phyloP scores from a whole-genome alignment of 2,797 vertebrate genomes.

The Dendrocincla fuliginosa region DNA sequence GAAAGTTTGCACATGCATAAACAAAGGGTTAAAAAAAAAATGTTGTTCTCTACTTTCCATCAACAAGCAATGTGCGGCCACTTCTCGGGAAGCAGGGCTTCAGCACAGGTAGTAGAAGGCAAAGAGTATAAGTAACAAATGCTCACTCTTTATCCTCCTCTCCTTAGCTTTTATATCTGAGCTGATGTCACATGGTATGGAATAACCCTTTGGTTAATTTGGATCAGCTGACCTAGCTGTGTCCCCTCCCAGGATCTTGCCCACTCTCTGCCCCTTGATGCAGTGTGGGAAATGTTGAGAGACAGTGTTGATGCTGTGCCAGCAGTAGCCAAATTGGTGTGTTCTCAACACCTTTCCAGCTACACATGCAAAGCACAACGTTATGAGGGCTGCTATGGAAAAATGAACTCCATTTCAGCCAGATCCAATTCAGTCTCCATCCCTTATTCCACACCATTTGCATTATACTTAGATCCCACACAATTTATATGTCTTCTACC shows the following conservation, averaged over 20 bases:
- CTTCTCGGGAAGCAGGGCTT: neutral
- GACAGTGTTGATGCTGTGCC: neutral
- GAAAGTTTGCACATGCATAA: neutral
- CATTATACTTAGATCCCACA: neutral
- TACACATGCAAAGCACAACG: neutral
- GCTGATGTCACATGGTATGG: neutral
- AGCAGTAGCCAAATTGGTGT: neutral
- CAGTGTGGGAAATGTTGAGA: neutral
- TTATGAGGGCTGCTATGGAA: neutral
- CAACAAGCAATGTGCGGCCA: neutral
- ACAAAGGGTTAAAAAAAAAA: neutral
- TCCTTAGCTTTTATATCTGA: neutral
- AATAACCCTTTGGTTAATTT: neutral
- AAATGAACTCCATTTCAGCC: neutral
- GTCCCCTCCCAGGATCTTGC: neutral
- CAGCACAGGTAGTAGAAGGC: neutral
- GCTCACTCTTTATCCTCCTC: neutral
- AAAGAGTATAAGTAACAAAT: neutral
- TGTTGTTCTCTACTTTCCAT: neutral
- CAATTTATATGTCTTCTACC: neutral
- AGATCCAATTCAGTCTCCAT: neutral
- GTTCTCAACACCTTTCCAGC: neutral
- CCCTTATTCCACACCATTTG: neutral
- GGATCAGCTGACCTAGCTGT: neutral
- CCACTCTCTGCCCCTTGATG: neutral